Evolutionary conservation across 2,888 invertebrate species (phyloP), one percentile per base, ranked within the genome.

Genomic region (Nysson spinosus): DNA sequence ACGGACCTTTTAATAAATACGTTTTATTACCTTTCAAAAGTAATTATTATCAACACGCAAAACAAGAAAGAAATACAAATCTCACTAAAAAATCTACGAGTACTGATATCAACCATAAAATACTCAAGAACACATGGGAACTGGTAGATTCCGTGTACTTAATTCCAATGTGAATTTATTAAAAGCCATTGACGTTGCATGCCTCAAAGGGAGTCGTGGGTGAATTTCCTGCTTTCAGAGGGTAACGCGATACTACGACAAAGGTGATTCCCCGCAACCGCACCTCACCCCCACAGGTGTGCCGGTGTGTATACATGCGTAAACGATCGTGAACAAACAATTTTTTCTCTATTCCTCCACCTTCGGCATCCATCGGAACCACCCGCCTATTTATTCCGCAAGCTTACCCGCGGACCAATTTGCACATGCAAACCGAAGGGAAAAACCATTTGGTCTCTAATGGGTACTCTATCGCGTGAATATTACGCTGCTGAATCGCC

Each of bases 211-310:
- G 39, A 54, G 37, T 32, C 43, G 32, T 47, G 39, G 35, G 50
- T 30, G 26, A 57, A 62, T 57, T 55, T 62, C 32, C 34, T 12
- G 67, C 54, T 39, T 62, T 62, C 17, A 32, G 14, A 20, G 14
- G 16, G 61, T 52, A 67, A 67, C 57, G 26, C 43, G 71, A 71
- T 71, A 71, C 35, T 22, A 32, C 35, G 43, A 58, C 62, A 71
- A 58, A 67, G 51, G 42, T 44, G 71, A 71, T 68, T 58, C 47
- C 43, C 49, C 40, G 46, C 19, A 14, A 39, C 32, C 14, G 17
- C 44, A 16, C 34, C 39, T 35, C 44, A n/a, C 17, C 4, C 34
- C 34, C 9, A 9, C 24, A 16, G 40, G 26, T 40, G 51, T 40
- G 40, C 17, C 44, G 6, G n/a, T 22, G 22, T 22, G 34, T 28